These are phyloP conservation scores for Xanthorhoe spadicearia DNA, from an alignment of 2,888 invertebrate species.

Conservation along the genomic window DNA sequence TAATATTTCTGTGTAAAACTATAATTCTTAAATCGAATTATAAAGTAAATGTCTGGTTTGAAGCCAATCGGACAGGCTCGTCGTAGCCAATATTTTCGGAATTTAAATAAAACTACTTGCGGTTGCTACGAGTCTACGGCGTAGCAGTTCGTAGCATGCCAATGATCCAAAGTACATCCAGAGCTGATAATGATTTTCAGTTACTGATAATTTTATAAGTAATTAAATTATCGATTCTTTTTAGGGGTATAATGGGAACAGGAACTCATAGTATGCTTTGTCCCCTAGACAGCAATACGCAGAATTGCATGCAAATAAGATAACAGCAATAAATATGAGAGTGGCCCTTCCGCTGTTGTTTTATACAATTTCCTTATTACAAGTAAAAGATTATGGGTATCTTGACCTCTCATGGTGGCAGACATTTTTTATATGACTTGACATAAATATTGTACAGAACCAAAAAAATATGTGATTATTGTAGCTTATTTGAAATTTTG, in stretches of 20 bases:
- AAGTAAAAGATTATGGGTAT: conserved; percentile 60
- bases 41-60: too few relatives aligned
- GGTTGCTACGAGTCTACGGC: background rate
- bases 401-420: conserved; percentile 52
- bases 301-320: conserved; percentile 84
- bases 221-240: background rate
- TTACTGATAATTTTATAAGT: background rate
- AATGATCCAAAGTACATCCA: background rate
- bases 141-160: background rate
- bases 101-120: too few relatives aligned
- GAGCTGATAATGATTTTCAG: background rate
- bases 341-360: conserved; percentile 58
- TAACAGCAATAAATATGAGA: conserved; percentile 77
- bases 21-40: too few relatives aligned
- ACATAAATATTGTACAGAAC: background rate
- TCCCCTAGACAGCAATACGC: conserved; percentile 71
- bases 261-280: conserved; percentile 39
- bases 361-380: conserved; percentile 63
- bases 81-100: too few relatives aligned
- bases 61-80: too few relatives aligned
- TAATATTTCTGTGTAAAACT: too few relatives aligned
- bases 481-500: too few relatives aligned
- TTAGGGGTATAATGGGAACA: conserved; percentile 39
- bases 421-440: conserved; percentile 21
- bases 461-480: background rate